These are phyloP conservation scores for Pristionchus fissidentatus DNA, from an alignment of 2,888 invertebrate genomes.

Conservation along the genomic window DNA sequence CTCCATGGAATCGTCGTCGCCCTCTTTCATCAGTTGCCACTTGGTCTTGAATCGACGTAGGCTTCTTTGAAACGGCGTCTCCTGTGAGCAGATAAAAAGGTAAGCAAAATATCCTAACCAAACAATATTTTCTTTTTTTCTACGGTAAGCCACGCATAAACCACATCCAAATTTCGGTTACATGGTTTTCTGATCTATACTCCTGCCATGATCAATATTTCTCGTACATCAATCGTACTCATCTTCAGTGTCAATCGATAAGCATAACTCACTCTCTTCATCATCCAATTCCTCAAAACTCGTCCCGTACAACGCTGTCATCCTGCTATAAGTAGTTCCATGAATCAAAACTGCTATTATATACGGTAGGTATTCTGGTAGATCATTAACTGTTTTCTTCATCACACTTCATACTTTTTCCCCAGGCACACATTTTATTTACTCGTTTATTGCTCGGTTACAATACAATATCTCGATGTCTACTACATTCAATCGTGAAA, in stretches of 20 bases:
- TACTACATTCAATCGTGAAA: neutral
- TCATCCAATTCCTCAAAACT: slow-evolving; percentile 71
- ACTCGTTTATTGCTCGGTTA: neutral
- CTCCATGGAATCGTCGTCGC: slow-evolving; percentile 93
- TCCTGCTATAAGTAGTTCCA: neutral
- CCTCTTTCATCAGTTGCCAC: slow-evolving; percentile 91
- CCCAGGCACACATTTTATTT: neutral
- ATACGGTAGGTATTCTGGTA: slow-evolving; percentile 3
- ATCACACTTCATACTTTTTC: neutral
- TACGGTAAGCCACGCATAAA: neutral
- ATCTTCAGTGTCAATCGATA: neutral
- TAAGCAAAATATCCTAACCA: no score
- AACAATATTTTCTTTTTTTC: neutral
- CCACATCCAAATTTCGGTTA: neutral
- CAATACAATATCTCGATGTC: neutral
- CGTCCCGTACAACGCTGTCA: slow-evolving; percentile 67
- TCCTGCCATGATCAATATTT: neutral
- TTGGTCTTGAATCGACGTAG: slow-evolving; percentile 86
- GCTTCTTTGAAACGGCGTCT: slow-evolving; percentile 81
- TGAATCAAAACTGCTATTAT: neutral
- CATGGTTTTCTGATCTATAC: neutral
- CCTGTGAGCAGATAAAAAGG: slow-evolving; percentile 50
- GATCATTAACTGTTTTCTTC: slow-evolving; percentile 7
- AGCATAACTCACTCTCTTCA: slow-evolving; percentile 60
- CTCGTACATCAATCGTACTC: neutral